A percentile compares a stretch with the other conserved stretches of the same genome.
Evolutionary conservation across 2,888 invertebrate species (phyloP).

Genomic region (Diloba caeruleocephala): DNA sequence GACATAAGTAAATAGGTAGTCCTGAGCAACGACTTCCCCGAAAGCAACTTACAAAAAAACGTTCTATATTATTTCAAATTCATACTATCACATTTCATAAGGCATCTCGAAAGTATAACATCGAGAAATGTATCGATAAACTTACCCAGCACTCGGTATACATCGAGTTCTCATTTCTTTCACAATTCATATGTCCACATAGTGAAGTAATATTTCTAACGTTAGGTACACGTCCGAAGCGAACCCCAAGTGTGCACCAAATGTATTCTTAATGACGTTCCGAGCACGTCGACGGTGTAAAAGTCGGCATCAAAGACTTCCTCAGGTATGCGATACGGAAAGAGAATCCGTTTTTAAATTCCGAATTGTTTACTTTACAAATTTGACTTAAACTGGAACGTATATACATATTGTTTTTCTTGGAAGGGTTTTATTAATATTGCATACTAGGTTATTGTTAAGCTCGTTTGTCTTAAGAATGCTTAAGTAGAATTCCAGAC

Average conservation of each 20-base stretch:
- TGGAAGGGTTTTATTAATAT: constrained; percentile 22
- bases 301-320: constrained; percentile 22
- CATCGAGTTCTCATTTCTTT: constrained; percentile 40
- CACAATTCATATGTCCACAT: constrained; percentile 41
- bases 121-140: constrained; percentile 50
- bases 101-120: constrained; percentile 44
- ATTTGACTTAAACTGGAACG: constrained; percentile 34
- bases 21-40: neutral
- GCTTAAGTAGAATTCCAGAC: no score
- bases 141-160: constrained; percentile 40
- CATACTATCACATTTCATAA: constrained; percentile 50
- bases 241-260: constrained; percentile 42
- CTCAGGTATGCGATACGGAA: constrained; percentile 38
- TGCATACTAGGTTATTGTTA: neutral
- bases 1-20: no score
- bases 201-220: constrained; percentile 47
- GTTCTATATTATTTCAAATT: constrained; percentile 40
- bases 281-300: constrained; percentile 36
- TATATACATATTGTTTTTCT: constrained; percentile 13
- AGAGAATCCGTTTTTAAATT: constrained; percentile 48
- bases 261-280: constrained; percentile 57
- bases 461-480: constrained; percentile 1
- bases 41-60: constrained; percentile 8
- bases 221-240: constrained; percentile 34
- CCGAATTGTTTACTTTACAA: constrained; percentile 37